These are phyloP conservation scores for Bubo scandiacus DNA, from an alignment of 2,113 vertebrate species.

Conservation along the genomic window DNA sequence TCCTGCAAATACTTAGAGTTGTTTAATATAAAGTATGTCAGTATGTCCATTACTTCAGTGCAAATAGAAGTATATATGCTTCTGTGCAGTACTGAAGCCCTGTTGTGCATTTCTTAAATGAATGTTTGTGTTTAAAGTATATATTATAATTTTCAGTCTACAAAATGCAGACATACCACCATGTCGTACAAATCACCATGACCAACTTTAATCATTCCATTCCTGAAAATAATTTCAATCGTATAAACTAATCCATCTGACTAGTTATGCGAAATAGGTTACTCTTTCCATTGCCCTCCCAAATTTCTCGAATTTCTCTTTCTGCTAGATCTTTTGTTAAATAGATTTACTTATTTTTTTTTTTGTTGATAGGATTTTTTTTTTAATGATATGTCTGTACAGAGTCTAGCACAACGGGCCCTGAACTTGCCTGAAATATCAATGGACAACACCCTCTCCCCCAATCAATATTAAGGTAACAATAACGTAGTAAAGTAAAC, in stretches of 20 bases:
- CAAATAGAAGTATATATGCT: background rate
- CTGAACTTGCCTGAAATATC: background rate
- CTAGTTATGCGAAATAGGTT: background rate
- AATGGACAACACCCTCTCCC: background rate
- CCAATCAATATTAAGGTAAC: background rate
- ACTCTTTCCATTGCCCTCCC: background rate
- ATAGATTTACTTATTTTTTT: background rate
- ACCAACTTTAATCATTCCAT: background rate
- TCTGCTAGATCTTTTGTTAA: background rate
- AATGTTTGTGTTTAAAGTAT: background rate
- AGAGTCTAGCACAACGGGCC: background rate
- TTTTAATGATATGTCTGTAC: background rate
- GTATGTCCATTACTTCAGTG: background rate
- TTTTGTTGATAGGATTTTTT: background rate
- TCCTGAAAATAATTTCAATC: background rate
- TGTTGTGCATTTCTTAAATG: background rate
- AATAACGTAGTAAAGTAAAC: background rate
- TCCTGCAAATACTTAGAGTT: background rate
- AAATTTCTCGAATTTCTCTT: background rate
- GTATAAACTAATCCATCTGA: background rate
- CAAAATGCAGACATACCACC: background rate
- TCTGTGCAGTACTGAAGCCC: background rate
- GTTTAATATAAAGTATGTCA: background rate
- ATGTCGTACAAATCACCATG: background rate
- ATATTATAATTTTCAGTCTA: background rate